phyloP scores from a whole-genome alignment of 2,113 vertebrate genomes.

The Neodon shergylaensis region DNA sequence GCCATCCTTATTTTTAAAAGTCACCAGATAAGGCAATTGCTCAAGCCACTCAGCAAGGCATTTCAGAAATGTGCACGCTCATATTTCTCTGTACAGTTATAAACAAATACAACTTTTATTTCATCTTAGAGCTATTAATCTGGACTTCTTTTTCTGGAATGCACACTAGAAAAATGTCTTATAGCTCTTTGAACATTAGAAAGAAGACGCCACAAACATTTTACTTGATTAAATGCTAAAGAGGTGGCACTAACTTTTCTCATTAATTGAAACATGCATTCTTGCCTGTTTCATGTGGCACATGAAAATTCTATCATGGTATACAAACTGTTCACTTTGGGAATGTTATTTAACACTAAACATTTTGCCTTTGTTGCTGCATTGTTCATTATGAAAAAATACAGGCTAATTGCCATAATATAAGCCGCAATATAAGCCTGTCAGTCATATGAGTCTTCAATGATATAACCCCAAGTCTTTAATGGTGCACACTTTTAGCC shows the following conservation, averaged over 20 bases:
- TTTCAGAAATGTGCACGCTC: conserved; percentile 45
- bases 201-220: conserved; percentile 77
- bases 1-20: conserved; percentile 41
- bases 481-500: conserved; percentile 66
- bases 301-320: conserved; percentile 91
- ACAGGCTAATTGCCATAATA: conserved; percentile 78
- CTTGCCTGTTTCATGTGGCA: conserved; percentile 86
- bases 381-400: conserved; percentile 85
- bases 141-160: conserved; percentile 75
- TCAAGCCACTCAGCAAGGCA: not conserved
- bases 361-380: conserved; percentile 82
- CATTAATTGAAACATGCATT: conserved; percentile 90
- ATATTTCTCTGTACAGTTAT: conserved; percentile 37
- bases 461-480: conserved; percentile 66
- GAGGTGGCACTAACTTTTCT: conserved; percentile 86
- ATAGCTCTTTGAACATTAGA: conserved; percentile 76
- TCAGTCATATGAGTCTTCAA: conserved; percentile 58
- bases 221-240: conserved; percentile 87
- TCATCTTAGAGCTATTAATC: conserved; percentile 69
- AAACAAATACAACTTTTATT: conserved; percentile 70
- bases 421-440: conserved; percentile 79
- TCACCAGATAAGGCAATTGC: conserved; percentile 51
- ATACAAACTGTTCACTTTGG: conserved; percentile 86
- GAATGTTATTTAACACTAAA: conserved; percentile 86
- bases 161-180: conserved; percentile 77